A percentile compares a stretch with the other conserved stretches of the same genome.
phyloP scores from a whole-genome alignment of 2,797 vertebrate species.

The Protonibea diacanthus region DNA sequence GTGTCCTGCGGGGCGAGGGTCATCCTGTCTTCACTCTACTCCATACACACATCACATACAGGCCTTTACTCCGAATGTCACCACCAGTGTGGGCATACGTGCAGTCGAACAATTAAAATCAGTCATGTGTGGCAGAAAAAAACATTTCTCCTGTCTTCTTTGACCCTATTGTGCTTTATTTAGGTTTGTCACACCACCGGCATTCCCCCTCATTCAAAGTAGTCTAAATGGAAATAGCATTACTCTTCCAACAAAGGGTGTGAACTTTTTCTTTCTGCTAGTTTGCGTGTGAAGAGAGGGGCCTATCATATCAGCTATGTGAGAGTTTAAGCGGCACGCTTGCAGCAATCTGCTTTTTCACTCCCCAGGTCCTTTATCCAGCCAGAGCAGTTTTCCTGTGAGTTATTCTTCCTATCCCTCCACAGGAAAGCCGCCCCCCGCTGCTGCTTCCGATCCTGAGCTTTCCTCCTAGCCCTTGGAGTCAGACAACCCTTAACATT shows the following conservation, averaged over 20 bases:
- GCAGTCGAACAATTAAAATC: constrained; percentile 33
- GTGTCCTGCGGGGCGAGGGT: constrained; percentile 3
- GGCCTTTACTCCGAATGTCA: not conserved
- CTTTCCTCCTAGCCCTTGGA: constrained; percentile 71
- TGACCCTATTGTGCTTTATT: constrained; percentile 59
- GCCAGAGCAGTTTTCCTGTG: constrained; percentile 83
- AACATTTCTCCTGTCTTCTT: constrained; percentile 39
- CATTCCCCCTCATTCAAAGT: constrained; percentile 58
- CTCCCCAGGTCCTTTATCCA: constrained; percentile 82
- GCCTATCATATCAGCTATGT: constrained; percentile 76
- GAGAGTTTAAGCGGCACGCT: constrained; percentile 68
- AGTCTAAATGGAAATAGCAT: constrained; percentile 36
- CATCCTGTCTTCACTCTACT: constrained; percentile 17
- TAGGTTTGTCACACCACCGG: constrained; percentile 49
- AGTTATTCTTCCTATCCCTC: constrained; percentile 83
- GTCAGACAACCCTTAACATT: constrained; percentile 66
- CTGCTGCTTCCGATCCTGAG: constrained; percentile 82
- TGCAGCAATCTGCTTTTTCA: constrained; percentile 80
- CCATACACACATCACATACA: not conserved
- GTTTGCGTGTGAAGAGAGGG: constrained; percentile 79
- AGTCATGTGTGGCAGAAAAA: not conserved
- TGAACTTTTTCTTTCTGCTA: constrained; percentile 46
- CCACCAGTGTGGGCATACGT: not conserved
- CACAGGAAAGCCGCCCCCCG: constrained; percentile 84
- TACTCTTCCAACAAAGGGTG: constrained; percentile 49